Evolutionary conservation across 2,113 vertebrate genomes (phyloP).

Genomic region (Neoarius graeffei): DNA sequence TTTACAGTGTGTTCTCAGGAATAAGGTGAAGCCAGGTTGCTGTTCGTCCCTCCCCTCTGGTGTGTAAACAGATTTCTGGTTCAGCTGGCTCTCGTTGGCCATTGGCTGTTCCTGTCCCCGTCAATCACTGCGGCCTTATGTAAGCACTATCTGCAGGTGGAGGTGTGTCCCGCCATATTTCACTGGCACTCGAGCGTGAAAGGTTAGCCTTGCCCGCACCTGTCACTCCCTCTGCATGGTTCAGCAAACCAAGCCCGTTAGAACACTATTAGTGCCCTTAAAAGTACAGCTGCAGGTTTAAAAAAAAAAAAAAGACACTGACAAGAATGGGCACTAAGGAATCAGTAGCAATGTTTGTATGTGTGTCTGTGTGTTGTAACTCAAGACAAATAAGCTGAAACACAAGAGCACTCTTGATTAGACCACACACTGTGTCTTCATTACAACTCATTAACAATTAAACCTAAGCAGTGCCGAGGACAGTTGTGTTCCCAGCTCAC

Average conservation of each 20-base stretch:
- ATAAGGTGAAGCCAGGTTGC: constrained; percentile 44
- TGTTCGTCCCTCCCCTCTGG: constrained; percentile 33
- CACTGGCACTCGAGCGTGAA: constrained; percentile 57
- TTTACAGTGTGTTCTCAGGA: constrained; percentile 32
- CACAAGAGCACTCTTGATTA: constrained; percentile 71
- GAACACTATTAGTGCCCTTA: constrained; percentile 18
- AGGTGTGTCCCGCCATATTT: constrained; percentile 57
- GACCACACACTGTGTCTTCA: constrained; percentile 70
- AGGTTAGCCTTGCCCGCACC: constrained; percentile 58
- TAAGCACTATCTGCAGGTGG: constrained; percentile 54
- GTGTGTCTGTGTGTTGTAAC: constrained; percentile 27
- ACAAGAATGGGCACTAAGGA: constrained; percentile 15
- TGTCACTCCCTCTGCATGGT: constrained; percentile 41
- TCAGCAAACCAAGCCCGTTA: constrained; percentile 34
- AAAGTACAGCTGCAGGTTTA: neutral
- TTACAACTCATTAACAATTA: constrained; percentile 74
- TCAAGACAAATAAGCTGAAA: constrained; percentile 65
- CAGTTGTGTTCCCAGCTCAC: constrained; percentile 49
- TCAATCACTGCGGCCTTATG: constrained; percentile 45
- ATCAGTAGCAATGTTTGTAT: constrained; percentile 17
- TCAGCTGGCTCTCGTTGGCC: constrained; percentile 37
- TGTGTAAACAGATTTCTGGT: constrained; percentile 55
- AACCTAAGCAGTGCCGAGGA: constrained; percentile 69
- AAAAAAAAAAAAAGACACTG: constrained; percentile 7
- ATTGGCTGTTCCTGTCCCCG: constrained; percentile 41